A percentile compares a stretch with the other conserved stretches of the same genome.
These are phyloP conservation scores for Acanthopleura granulata DNA, from an alignment of 2,888 invertebrate genomes.

Conservation along the genomic window DNA sequence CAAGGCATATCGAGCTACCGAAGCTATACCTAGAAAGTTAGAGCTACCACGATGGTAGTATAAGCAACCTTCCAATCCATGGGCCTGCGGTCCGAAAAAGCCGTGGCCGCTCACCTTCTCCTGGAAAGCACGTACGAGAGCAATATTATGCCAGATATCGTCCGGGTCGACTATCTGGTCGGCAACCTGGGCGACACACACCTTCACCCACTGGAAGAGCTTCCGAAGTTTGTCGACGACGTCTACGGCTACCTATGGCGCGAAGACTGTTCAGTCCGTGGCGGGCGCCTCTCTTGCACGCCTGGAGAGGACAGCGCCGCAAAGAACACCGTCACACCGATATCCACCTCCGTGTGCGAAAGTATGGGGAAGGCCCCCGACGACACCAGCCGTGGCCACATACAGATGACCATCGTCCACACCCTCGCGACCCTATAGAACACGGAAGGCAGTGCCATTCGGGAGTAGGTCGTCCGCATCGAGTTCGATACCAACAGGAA, in stretches of 20 bases:
- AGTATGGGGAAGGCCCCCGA: conserved; percentile 16
- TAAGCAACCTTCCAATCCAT: conserved; percentile 15
- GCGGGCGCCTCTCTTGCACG: background rate
- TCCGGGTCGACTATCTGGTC: conserved; percentile 14
- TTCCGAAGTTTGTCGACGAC: background rate
- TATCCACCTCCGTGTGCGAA: background rate
- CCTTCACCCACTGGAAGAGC: conserved; percentile 15
- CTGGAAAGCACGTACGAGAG: background rate
- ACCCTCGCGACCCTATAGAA: conserved; percentile 20
- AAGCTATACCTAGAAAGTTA: no score
- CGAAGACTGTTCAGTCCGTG: conserved; percentile 14
- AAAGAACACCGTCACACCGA: background rate
- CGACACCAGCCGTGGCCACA: conserved; percentile 18
- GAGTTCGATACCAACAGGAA: no score
- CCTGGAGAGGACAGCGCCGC: no score
- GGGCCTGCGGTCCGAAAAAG: conserved; percentile 20
- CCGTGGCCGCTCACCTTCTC: no score
- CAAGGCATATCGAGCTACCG: no score
- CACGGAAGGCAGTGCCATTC: conserved; percentile 15
- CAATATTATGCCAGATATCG: conserved; percentile 19
- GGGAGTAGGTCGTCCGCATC: background rate
- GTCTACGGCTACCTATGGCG: conserved; percentile 8
- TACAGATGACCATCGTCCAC: conserved; percentile 21
- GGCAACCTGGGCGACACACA: conserved; percentile 20
- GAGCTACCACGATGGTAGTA: no score